These are phyloP conservation scores for Eupithecia tripunctaria DNA, from an alignment of 2,888 invertebrate genomes.

Conservation along the genomic window DNA sequence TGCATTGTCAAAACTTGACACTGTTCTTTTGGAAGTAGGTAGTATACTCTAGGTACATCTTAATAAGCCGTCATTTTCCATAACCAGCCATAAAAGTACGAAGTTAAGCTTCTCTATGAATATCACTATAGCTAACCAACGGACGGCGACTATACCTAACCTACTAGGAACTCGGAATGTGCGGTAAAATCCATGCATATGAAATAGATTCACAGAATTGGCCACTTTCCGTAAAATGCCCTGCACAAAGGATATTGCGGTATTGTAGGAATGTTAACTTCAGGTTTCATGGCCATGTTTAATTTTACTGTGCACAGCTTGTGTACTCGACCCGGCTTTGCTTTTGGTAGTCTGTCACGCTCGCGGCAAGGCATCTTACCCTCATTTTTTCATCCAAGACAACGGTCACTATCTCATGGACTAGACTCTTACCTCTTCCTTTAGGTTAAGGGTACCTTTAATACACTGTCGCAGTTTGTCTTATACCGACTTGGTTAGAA, in stretches of 20 bases:
- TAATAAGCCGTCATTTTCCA: neutral
- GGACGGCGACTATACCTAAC: neutral
- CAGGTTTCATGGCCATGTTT: slow-evolving; percentile 23
- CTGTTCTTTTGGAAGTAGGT: neutral
- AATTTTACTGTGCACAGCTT: slow-evolving; percentile 10
- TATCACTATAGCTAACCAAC: neutral
- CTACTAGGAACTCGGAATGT: neutral
- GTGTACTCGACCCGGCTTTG: neutral
- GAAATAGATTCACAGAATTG: slow-evolving; percentile 19
- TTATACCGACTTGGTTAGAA: neutral
- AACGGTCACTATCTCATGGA: neutral
- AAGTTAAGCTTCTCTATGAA: neutral
- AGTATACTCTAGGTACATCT: neutral
- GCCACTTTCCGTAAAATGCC: slow-evolving; percentile 26
- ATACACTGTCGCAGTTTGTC: neutral
- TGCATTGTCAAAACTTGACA: neutral
- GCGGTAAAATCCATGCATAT: slow-evolving; percentile 11
- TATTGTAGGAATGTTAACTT: slow-evolving; percentile 27
- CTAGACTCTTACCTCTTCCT: neutral
- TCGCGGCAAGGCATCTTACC: neutral
- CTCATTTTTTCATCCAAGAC: neutral
- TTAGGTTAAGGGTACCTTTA: neutral
- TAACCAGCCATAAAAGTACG: neutral
- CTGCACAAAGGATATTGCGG: slow-evolving; percentile 31
- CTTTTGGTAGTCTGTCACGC: neutral